Evolutionary conservation across 64 coral and sea anemone species (phyloP), one percentile per base, ranked within the genome.

Genomic region (Pocillopora damicornis): DNA sequence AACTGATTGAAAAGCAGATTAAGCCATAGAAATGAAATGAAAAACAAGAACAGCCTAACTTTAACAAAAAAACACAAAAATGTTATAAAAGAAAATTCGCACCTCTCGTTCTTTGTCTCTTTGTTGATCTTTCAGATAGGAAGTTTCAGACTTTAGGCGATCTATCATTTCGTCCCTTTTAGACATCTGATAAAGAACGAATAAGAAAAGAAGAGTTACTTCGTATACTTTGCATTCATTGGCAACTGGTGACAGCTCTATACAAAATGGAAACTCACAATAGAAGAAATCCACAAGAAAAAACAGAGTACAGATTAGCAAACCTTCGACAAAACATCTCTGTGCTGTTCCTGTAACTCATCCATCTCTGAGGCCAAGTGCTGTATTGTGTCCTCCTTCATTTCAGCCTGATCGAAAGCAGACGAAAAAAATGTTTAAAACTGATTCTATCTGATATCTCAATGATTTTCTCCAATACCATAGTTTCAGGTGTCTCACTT

Each of bases 361-460:
- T 99, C 93, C 91, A 95, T 95, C n/a, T 99, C 97, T 61, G 85
- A 76, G 7, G 97, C 87, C 67, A 99, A 64, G 75, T 99, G 93
- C 15, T 82, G 76, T 77, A 99, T 99, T 1, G 90, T 63, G 56
- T 99, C 97, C 36, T 99, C 97, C 42, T 99, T 99, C 90, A 99
- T 99, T 13, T 80, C 77, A 61, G 88, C 86, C 97, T 98, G 59
- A 45, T 61, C 7, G 17, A 72, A 77, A 82, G 79, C 23, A 36
- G 57, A 26, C 8, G 42, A 57, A 62, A 57, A 72, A 37, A 35
- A 90, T 23, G 16, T 59, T 57, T n/a, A 57, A 80, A 13, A 13
- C 13, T 17, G 16, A 17, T 63, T 2, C 3, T 11, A 63, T 7
- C 3, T 63, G 11, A 63, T 17, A 15, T 13, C 61, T 8, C 61